A percentile compares a stretch with the other conserved stretches of the same genome.
Conservation (phyloP, 2,888 invertebrate genomes). For the Coelinius sp. region DNA sequence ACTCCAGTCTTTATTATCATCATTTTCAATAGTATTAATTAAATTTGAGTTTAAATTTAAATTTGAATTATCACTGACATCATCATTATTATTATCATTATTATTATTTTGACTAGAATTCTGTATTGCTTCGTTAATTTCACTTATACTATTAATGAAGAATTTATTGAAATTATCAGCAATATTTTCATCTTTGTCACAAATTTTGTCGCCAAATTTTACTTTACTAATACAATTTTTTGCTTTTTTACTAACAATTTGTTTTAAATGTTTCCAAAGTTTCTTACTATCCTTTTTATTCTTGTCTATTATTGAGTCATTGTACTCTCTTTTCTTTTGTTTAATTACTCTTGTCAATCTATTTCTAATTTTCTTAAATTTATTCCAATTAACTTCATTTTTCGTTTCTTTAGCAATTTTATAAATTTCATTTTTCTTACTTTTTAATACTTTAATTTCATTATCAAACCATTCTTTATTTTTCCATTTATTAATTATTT, state of each 20-base stretch:
- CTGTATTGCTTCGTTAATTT: conserved; percentile 33
- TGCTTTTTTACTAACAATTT: conserved; percentile 31
- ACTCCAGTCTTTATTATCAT: conserved; percentile 31
- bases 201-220: conserved; percentile 27
- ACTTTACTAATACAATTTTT: conserved; percentile 25
- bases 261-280: conserved; percentile 35
- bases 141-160: conserved; percentile 32
- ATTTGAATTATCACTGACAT: conserved; percentile 26
- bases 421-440: conserved; percentile 31
- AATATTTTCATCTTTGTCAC: conserved; percentile 24
- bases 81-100: not conserved
- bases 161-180: conserved; percentile 13
- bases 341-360: conserved; percentile 27
- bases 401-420: conserved; percentile 32
- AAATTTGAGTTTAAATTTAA: not conserved
- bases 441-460: conserved; percentile 32
- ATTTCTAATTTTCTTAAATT: conserved; percentile 35
- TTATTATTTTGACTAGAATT: conserved; percentile 31
- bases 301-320: conserved; percentile 28
- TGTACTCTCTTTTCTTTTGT: conserved; percentile 25
- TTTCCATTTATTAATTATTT: conserved; percentile 32
- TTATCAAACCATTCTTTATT: conserved; percentile 35
- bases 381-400: conserved; percentile 32
- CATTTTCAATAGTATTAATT: not conserved
- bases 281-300: conserved; percentile 33